A percentile compares a stretch with the other conserved stretches of the same genome.
Conservation (phyloP, 2,113 vertebrate genomes). For the Tonatia bakeri region DNA sequence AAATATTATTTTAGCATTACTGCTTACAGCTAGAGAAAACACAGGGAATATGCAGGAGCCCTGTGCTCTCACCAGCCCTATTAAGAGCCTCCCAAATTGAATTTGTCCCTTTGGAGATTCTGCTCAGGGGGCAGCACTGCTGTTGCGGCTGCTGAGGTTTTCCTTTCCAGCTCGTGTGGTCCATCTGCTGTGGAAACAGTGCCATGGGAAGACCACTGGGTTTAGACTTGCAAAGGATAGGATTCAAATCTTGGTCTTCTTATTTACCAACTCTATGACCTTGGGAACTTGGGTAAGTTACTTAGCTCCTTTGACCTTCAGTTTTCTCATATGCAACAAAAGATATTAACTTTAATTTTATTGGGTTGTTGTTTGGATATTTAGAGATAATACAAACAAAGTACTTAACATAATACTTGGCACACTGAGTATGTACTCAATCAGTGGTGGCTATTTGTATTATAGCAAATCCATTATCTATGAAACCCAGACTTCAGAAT, state of each 20-base stretch:
- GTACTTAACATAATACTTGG: not conserved
- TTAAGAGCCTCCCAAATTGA: not conserved
- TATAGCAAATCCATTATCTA: not conserved
- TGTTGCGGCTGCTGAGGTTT: not conserved
- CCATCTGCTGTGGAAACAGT: not conserved
- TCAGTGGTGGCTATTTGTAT: not conserved
- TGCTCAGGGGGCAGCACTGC: not conserved
- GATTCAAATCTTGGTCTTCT: not conserved
- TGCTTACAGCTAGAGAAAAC: not conserved
- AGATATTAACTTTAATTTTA: not conserved
- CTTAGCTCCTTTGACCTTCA: not conserved
- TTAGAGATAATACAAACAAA: not conserved
- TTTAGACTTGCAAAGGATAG: not conserved
- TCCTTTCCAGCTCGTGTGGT: not conserved
- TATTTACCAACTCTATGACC: not conserved
- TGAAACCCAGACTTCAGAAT: not conserved
- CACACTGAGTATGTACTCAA: not conserved
- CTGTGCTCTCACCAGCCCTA: not conserved
- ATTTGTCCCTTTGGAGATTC: not conserved
- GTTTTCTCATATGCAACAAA: not conserved
- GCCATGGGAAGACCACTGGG: not conserved
- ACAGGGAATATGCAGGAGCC: not conserved
- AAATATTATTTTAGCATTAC: not conserved
- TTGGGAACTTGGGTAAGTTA: not conserved
- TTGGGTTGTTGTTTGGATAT: not conserved